Evolutionary conservation across 1,140 invertebrate genomes (phyloP), one percentile per base, ranked within the genome.

Genomic region (Leptopilina clavipes): DNA sequence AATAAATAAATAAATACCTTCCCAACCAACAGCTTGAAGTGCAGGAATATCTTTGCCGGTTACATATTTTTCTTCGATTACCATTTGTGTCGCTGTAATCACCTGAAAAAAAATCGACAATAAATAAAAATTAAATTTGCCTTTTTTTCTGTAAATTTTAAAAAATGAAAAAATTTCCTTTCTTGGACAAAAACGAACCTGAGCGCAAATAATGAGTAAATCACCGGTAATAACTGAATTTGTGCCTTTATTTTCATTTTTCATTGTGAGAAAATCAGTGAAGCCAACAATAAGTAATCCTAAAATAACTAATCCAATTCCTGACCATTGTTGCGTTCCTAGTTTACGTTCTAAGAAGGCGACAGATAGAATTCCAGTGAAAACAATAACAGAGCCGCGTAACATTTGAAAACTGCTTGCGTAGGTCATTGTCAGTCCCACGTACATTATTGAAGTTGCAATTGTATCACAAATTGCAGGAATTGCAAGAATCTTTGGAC

Each of bases 371-470:
- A 98, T 86, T 3, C 96, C 97, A 54, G 98, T 98, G 89, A 99
- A 99, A 9, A 99, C 92, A 76, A 99, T 98, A 0, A 98, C 95
- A 77, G 97, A 94, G 94, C 96, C 97, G 92, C 98, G 91, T 80
- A 99, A 94, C 98, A 99, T 99, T 92, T 99, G 98, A 88, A 98
- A 99, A 85, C 97, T 98, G 74, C 96, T 98, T 0, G 96, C 95
- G 88, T 96, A 98, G 0, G 98, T 99, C 81, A 99, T 89, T 83
- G 94, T 98, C 17, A 99, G 91, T 9, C 97, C 97, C 70, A 98
- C 93, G 79, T 98, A 97, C 95, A 98, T 97, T 11, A 96, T 92
- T 0, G 96, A 95, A 11, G 96, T 97, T 10, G 93, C 95, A 74
- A 93, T 83, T 92, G 95, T 95, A 88, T 98, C 97, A 87, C 96